These are phyloP conservation scores for Carterocephalus palaemon DNA, from an alignment of 2,888 invertebrate genomes.

Conservation along the genomic window DNA sequence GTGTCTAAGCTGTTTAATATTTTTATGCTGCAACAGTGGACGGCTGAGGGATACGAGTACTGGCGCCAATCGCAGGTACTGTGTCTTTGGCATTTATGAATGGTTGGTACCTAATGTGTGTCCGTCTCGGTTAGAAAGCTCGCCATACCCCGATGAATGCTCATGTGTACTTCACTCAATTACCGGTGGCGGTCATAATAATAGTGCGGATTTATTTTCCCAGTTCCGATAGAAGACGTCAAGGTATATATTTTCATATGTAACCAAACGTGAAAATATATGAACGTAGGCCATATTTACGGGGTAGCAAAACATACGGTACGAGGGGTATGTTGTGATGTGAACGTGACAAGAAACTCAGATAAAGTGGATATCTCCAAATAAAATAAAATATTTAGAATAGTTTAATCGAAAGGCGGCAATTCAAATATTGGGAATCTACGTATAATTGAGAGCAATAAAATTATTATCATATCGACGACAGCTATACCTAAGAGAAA, in stretches of 20 bases:
- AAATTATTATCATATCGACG: no score
- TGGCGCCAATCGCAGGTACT: constrained; percentile 24
- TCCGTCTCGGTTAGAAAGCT: constrained; percentile 9
- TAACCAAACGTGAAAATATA: background rate
- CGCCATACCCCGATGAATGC: constrained; percentile 20
- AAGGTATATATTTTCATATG: constrained; percentile 11
- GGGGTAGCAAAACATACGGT: no score
- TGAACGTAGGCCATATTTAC: no score
- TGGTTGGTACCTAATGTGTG: constrained; percentile 15
- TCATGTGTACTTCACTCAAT: constrained; percentile 30
- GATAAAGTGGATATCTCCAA: no score
- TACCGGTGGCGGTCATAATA: constrained; percentile 34
- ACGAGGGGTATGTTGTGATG: no score
- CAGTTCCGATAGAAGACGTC: constrained; percentile 18
- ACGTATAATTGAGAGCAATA: no score
- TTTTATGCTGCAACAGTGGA: constrained; percentile 26
- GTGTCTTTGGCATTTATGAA: constrained; percentile 17
- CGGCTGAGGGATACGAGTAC: constrained; percentile 24
- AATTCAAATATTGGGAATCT: no score
- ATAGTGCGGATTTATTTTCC: constrained; percentile 29
- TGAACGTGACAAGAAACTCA: no score
- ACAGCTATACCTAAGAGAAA: no score
- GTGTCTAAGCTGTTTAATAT: constrained; percentile 22
- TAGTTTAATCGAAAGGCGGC: no score
- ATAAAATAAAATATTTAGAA: no score